Evolutionary conservation across 2,113 vertebrate species (phyloP).

Genomic region (Notarius lentiginosus): DNA sequence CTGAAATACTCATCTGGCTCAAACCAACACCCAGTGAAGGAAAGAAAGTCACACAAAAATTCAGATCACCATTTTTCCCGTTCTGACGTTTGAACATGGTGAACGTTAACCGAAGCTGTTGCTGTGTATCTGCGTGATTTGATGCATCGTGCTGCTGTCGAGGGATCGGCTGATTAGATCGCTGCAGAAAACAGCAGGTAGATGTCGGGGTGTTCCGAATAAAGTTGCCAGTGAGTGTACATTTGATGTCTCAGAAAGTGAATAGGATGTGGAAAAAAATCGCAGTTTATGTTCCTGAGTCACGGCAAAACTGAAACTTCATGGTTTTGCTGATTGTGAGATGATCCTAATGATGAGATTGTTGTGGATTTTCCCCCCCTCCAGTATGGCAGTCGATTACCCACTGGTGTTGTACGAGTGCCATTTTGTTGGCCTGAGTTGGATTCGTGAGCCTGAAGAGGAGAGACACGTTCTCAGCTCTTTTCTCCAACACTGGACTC

Average conservation of each 20-base stretch:
- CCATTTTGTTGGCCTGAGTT: slow-evolving; percentile 80
- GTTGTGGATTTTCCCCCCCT: background rate
- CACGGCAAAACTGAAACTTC: background rate
- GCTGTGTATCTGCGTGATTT: too few relatives aligned
- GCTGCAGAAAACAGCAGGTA: too few relatives aligned
- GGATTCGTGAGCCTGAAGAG: slow-evolving; percentile 78
- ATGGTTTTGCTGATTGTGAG: background rate
- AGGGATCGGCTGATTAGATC: too few relatives aligned
- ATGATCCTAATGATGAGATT: background rate
- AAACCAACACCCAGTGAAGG: too few relatives aligned
- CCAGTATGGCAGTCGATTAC: slow-evolving; percentile 93
- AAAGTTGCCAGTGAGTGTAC: too few relatives aligned
- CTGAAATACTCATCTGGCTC: too few relatives aligned
- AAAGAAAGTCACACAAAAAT: too few relatives aligned
- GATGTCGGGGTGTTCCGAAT: too few relatives aligned
- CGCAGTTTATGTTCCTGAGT: background rate
- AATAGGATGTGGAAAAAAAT: background rate
- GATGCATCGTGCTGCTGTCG: too few relatives aligned
- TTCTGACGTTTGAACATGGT: too few relatives aligned
- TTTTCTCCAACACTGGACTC: slow-evolving; percentile 88
- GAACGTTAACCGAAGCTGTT: too few relatives aligned
- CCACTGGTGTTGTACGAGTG: slow-evolving; percentile 88
- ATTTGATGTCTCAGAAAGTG: background rate
- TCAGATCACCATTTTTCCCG: too few relatives aligned
- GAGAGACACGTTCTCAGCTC: slow-evolving; percentile 74